Evolutionary conservation across 2,888 invertebrate genomes (phyloP).

Genomic region (Drosophila differens): DNA sequence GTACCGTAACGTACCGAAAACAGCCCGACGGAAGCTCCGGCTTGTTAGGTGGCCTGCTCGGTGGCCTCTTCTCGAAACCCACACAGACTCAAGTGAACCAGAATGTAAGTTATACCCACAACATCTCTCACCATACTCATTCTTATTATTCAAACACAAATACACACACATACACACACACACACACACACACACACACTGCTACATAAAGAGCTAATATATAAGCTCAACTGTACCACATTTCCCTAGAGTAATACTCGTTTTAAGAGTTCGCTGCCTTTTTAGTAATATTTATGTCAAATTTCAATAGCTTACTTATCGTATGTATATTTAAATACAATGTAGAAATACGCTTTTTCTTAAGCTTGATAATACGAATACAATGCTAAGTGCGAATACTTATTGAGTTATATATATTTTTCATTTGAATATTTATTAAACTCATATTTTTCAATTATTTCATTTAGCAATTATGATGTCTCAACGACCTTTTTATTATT

Average conservation of each 20-base stretch:
- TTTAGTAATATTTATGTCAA: conserved; percentile 35
- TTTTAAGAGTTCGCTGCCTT: conserved; percentile 64
- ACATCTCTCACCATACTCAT: conserved; percentile 71
- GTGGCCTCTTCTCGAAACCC: conserved; percentile 85
- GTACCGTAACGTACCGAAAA: conserved; percentile 50
- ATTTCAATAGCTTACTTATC: conserved; percentile 14
- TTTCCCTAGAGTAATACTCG: conserved; percentile 56
- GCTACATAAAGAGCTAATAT: conserved; percentile 33
- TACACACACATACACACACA: conserved; percentile 44
- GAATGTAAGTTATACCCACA: conserved; percentile 84
- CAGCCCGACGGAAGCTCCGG: conserved; percentile 85
- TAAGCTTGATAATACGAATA: conserved; percentile 38
- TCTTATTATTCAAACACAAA: conserved; percentile 37
- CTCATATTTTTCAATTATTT: not conserved
- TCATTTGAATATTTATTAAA: conserved; percentile 6
- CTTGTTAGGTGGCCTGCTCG: conserved; percentile 85
- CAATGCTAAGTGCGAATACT: conserved; percentile 30
- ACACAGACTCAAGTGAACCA: conserved; percentile 84
- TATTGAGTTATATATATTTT: conserved; percentile 9
- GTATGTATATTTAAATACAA: conserved; percentile 14
- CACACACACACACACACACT: conserved; percentile 36
- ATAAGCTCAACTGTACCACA: conserved; percentile 51
- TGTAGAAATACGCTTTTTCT: conserved; percentile 36
- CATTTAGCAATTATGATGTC: conserved; percentile 3
- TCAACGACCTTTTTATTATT: not conserved